Conservation (phyloP, 2,797 vertebrate genomes). For the Artibeus jamaicensis region DNA sequence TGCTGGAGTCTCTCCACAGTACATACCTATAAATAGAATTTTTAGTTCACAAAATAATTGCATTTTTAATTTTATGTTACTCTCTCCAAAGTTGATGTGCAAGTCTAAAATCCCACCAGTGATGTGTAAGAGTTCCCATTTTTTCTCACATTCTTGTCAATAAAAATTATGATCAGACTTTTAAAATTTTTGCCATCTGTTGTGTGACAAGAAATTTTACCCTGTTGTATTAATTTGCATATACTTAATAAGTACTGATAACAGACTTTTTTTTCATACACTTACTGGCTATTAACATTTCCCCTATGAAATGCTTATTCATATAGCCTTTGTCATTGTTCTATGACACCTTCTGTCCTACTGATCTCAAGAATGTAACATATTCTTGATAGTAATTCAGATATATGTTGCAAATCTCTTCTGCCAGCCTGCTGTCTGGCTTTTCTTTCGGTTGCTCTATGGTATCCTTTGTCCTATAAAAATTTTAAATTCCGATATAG, state of each 20-base stretch:
- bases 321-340: not conserved
- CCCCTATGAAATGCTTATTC: not conserved
- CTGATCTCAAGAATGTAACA: not conserved
- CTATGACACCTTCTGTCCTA: not conserved
- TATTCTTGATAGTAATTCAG: not conserved
- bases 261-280: slow-evolving; percentile 13
- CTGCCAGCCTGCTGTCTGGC: not conserved
- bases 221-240: not conserved
- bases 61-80: not conserved
- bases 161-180: not conserved
- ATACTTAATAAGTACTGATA: not conserved
- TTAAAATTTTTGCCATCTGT: not conserved
- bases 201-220: not conserved
- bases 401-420: not conserved
- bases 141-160: not conserved
- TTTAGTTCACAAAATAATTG: not conserved
- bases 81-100: not conserved
- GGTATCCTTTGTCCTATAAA: not conserved
- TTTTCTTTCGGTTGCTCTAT: not conserved
- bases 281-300: slow-evolving; percentile 5
- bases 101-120: not conserved
- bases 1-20: not conserved
- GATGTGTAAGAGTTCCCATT: not conserved
- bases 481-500: not conserved
- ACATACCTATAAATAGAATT: not conserved